Percentiles rank a stretch among this genome's conserved stretches.
Evolutionary conservation across 2,113 vertebrate species (phyloP).

Genomic region (Anguilla japonica): DNA sequence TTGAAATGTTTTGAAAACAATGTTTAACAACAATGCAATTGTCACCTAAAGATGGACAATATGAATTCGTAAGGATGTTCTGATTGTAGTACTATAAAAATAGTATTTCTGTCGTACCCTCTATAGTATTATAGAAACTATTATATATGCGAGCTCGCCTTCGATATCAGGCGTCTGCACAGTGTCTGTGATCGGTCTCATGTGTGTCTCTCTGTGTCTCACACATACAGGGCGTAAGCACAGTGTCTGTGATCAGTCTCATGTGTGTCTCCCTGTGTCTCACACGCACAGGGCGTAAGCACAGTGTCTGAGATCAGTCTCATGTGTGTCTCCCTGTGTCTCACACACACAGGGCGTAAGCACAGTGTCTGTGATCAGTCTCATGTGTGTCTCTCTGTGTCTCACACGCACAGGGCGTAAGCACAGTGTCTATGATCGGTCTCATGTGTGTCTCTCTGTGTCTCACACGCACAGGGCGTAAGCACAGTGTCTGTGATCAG

Average conservation of each 20-base stretch:
- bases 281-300: no score
- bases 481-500: conserved; percentile 32
- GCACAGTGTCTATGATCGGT: background rate
- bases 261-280: no score
- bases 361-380: background rate
- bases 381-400: background rate
- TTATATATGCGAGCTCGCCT: background rate
- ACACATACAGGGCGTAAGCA: no score
- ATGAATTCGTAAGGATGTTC: no score
- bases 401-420: conserved; percentile 21
- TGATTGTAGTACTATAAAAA: no score
- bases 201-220: background rate
- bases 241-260: no score
- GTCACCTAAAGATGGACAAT: no score
- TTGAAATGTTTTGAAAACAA: no score
- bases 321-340: background rate
- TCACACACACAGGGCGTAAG: background rate
- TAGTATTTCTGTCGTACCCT: no score
- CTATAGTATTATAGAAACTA: no score
- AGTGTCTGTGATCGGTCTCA: background rate
- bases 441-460: background rate
- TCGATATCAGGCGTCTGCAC: background rate
- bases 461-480: conserved; percentile 64
- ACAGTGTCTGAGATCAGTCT: background rate
- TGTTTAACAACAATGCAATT: no score